A percentile compares a stretch with the other conserved stretches of the same genome.
Evolutionary conservation across 1,140 invertebrate species (phyloP).

Genomic region (Sitodiplosis mosellana): DNA sequence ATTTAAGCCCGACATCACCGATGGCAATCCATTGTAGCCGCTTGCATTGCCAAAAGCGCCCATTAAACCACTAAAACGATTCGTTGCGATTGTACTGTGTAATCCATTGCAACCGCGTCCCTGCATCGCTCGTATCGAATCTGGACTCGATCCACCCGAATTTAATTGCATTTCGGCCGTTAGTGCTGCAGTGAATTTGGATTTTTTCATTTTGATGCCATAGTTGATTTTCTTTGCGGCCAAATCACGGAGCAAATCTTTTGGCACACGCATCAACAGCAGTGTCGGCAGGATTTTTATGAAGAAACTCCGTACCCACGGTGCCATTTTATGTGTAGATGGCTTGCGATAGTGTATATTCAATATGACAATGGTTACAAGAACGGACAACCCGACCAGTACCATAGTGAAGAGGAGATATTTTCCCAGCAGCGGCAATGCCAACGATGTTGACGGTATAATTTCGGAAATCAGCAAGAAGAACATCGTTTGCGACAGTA

Average conservation of each 20-base stretch:
- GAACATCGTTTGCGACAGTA: conserved; percentile 98
- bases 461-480: conserved; percentile 96
- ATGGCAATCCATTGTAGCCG: conserved; percentile 59
- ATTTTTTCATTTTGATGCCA: conserved; percentile 33
- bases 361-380: conserved; percentile 92
- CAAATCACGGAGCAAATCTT: conserved; percentile 57
- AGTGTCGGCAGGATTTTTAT: conserved; percentile 67
- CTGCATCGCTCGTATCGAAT: conserved; percentile 42
- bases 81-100: conserved; percentile 49
- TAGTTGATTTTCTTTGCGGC: conserved; percentile 56
- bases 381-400: conserved; percentile 86
- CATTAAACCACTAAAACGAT: conserved; percentile 48
- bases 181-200: conserved; percentile 46
- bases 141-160: conserved; percentile 52
- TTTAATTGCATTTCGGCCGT: conserved; percentile 44
- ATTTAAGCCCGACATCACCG: conserved; percentile 59
- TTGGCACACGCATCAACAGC: conserved; percentile 68
- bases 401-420: conserved; percentile 99
- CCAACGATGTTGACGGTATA: conserved; percentile 94
- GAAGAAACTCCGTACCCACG: conserved; percentile 78
- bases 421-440: conserved; percentile 89
- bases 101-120: conserved; percentile 56
- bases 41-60: conserved; percentile 40
- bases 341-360: conserved; percentile 99
- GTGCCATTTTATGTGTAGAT: conserved; percentile 91